Evolutionary conservation across 2,113 vertebrate species (phyloP).

Genomic region (Axis porcinus): DNA sequence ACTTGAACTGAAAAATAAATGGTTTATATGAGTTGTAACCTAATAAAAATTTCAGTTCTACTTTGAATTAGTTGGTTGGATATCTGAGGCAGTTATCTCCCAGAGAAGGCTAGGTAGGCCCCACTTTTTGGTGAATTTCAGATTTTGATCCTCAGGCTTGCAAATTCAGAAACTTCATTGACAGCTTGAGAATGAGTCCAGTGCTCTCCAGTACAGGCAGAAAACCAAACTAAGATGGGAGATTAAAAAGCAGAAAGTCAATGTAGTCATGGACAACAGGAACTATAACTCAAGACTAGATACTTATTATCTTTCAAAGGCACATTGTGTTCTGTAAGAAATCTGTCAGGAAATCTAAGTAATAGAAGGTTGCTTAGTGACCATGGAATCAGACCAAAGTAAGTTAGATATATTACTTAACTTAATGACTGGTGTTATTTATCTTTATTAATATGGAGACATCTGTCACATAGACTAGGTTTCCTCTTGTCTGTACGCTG

Average conservation of each 20-base stretch:
- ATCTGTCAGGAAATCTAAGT: not conserved
- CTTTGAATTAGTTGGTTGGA: not conserved
- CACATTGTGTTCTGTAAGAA: not conserved
- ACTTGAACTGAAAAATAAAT: not conserved
- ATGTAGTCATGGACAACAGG: not conserved
- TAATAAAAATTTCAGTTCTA: not conserved
- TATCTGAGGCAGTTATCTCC: slow-evolving; percentile 4
- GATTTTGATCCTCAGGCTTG: not conserved
- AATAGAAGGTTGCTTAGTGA: not conserved
- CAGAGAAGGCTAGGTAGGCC: not conserved
- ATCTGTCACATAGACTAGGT: not conserved
- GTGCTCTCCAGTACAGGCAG: not conserved
- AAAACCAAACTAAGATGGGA: not conserved
- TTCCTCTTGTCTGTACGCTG: not conserved
- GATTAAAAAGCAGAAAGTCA: not conserved
- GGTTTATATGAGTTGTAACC: not conserved
- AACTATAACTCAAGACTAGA: not conserved
- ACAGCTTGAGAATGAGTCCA: not conserved
- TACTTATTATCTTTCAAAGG: not conserved
- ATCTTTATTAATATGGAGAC: not conserved
- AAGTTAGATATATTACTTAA: not conserved
- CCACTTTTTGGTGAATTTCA: not conserved
- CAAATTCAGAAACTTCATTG: not conserved
- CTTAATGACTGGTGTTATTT: not conserved
- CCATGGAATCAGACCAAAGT: not conserved